These are phyloP conservation scores for Meiosimyza decipiens DNA, from an alignment of 2,888 invertebrate species.

Conservation along the genomic window DNA sequence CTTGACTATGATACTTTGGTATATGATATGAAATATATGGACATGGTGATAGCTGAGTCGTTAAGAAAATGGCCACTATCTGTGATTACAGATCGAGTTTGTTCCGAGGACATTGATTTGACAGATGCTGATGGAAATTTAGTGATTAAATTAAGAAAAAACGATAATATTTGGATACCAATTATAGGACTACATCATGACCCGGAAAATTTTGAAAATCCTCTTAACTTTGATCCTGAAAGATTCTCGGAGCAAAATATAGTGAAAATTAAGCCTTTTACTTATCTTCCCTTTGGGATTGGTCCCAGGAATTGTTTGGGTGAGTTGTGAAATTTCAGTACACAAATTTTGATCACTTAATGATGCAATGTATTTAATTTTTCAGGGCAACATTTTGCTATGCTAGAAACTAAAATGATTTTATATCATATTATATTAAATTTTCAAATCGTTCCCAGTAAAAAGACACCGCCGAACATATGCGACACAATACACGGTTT, in stretches of 20 bases:
- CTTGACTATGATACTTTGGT: conserved; percentile 69
- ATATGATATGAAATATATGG: conserved; percentile 70
- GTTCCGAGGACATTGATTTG: conserved; percentile 65
- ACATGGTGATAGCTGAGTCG: conserved; percentile 70
- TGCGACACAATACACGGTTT: no score
- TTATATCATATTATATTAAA: no score
- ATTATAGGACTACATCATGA: conserved; percentile 67
- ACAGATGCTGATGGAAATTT: conserved; percentile 58
- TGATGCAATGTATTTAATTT: no score
- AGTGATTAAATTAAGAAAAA: conserved; percentile 52
- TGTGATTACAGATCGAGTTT: conserved; percentile 65
- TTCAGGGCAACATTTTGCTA: no score
- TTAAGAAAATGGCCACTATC: conserved; percentile 67
- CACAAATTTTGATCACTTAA: no score
- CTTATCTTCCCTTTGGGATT: conserved; percentile 70
- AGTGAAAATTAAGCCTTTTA: conserved; percentile 62
- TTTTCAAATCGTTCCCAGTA: no score
- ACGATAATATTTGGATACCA: conserved; percentile 65
- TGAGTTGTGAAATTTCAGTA: conserved; percentile 38
- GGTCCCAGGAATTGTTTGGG: conserved; percentile 75
- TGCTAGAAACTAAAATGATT: no score
- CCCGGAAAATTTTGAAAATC: conserved; percentile 69
- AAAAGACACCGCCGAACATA: no score
- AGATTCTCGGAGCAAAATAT: conserved; percentile 71
- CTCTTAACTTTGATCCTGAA: conserved; percentile 71